These are phyloP conservation scores for Amphipoea lucens DNA, from an alignment of 2,888 invertebrate genomes.

Conservation along the genomic window DNA sequence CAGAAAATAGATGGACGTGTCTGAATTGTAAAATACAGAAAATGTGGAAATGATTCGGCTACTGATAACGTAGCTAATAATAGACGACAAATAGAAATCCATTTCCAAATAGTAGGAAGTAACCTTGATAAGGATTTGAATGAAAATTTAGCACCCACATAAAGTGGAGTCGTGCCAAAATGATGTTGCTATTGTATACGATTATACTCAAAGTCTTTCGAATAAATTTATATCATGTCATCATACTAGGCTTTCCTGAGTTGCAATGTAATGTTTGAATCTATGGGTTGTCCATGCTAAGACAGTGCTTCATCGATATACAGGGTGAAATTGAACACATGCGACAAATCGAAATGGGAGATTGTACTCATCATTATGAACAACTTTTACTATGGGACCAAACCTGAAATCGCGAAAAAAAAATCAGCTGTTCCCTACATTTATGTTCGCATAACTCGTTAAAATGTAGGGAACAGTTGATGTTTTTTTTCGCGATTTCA, in stretches of 20 bases:
- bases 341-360: too few relatives aligned
- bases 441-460: too few relatives aligned
- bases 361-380: too few relatives aligned
- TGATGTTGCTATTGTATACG: constrained; percentile 18
- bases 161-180: constrained; percentile 30
- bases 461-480: too few relatives aligned
- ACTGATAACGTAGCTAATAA: constrained; percentile 55
- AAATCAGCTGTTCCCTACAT: too few relatives aligned
- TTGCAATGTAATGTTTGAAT: background rate
- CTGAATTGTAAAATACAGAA: constrained; percentile 43
- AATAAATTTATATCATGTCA: background rate
- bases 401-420: too few relatives aligned
- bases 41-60: constrained; percentile 39
- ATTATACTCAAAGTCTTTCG: constrained; percentile 5
- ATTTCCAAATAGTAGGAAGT: constrained; percentile 57
- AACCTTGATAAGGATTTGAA: constrained; percentile 47
- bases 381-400: too few relatives aligned
- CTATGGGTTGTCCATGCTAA: background rate
- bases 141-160: constrained; percentile 59
- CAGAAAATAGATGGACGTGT: constrained; percentile 34
- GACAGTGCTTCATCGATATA: background rate
- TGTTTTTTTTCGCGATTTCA: too few relatives aligned
- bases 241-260: background rate
- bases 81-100: constrained; percentile 48
- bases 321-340: too few relatives aligned